These are phyloP conservation scores for Ammodytes dubius DNA, from an alignment of 2,113 vertebrate species.

Conservation along the genomic window DNA sequence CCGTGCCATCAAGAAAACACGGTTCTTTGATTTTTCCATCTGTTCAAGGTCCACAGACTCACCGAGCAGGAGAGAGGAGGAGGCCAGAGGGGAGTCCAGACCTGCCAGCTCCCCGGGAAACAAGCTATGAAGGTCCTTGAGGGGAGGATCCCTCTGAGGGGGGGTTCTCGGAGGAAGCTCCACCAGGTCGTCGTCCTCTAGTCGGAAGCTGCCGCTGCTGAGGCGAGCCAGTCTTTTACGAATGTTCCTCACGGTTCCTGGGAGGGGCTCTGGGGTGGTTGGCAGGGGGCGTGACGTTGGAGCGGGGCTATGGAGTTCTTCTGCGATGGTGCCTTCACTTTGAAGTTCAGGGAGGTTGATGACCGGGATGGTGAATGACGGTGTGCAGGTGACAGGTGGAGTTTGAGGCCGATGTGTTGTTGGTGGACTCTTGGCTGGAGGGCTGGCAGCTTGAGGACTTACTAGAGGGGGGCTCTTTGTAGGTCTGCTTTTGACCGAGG, in stretches of 20 bases:
- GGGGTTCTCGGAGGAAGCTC: constrained; percentile 79
- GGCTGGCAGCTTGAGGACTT: constrained; percentile 24
- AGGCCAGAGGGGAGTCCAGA: constrained; percentile 83
- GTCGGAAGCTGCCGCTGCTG: constrained; percentile 85
- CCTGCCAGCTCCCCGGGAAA: constrained; percentile 86
- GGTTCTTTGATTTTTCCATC: constrained; percentile 91
- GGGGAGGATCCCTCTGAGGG: constrained; percentile 49
- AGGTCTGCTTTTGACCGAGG: constrained; percentile 59
- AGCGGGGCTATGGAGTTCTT: constrained; percentile 74
- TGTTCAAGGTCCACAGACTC: constrained; percentile 83
- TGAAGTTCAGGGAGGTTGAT: constrained; percentile 78
- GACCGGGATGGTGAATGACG: constrained; percentile 78
- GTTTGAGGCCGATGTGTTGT: constrained; percentile 57
- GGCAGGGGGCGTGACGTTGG: constrained; percentile 63
- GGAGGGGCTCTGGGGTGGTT: constrained; percentile 84
- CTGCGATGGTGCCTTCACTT: constrained; percentile 70
- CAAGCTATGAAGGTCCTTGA: constrained; percentile 86
- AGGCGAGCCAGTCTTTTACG: constrained; percentile 86
- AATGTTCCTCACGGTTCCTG: constrained; percentile 82
- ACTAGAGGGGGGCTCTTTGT: constrained; percentile 45
- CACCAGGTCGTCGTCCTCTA: constrained; percentile 84
- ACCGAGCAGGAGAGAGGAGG: constrained; percentile 81
- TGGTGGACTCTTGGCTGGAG: constrained; percentile 65
- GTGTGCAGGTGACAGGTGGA: constrained; percentile 65
- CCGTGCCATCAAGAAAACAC: constrained; percentile 96